Evolutionary conservation across 2,888 invertebrate genomes (phyloP), one percentile per base, ranked within the genome.

Genomic region (Netelia melanura): DNA sequence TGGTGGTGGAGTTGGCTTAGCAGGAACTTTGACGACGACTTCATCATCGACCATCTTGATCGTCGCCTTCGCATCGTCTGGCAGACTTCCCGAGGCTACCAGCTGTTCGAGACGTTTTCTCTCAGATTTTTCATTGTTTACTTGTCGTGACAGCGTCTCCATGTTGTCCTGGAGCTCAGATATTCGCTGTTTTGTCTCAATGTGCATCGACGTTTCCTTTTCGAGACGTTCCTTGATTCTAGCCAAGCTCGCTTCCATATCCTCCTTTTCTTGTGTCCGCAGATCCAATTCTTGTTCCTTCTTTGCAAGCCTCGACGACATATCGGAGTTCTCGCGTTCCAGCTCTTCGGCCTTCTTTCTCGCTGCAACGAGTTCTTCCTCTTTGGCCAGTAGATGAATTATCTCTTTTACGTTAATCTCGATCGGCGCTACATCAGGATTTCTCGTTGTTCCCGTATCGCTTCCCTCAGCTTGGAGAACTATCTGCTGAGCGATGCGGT

Each of bases 261-360:
- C 98, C 94, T 98, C 98, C 94, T 98, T 97, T 94, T 99, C 98
- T 92, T 98, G 98, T 83, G 96, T 96, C 92, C 97, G 96, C 90
- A 97, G 95, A 94, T 98, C 98, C 86, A 98, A 95, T 93, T 98
- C 98, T 94, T 98, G 98, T 94, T 99, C 99, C 94, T 97, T 98
- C 92, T 98, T 98, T 5, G 98, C 97, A 80, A 99, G 94, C 90
- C 97, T 97, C 0, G 97, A 97, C 56, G 97, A 97, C 92, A 99
- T 95, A 88, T 98, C 98, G 0, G 96, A 96, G 92, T 98, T 98
- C 91, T 98, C 98, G 86, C 97, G 96, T 93, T 98, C 98, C 75
- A 98, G 93, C 90, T 97, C 97, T 74, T 98, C 97, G 0, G 98
- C 97, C 90, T 98, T 98, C 75, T 96, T 96, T 87, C 97, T 96